phyloP scores from a whole-genome alignment of 2,888 invertebrate species.

The Euzophera pinguis region DNA sequence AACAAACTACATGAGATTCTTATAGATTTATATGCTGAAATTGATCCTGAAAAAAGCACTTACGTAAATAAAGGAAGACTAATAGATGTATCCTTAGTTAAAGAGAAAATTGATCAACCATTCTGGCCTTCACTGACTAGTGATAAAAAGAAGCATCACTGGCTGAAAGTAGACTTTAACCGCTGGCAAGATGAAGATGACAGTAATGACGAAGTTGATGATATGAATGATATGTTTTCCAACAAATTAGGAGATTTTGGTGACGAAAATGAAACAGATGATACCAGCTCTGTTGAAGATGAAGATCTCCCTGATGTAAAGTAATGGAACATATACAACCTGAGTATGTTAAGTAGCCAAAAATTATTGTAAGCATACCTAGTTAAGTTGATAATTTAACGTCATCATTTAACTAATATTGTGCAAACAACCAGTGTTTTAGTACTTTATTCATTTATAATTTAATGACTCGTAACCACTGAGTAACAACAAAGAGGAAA shows the following conservation, averaged over 20 bases:
- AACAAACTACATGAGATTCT: conserved; percentile 91
- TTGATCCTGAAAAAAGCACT: conserved; percentile 88
- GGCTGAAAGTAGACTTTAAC: conserved; percentile 98
- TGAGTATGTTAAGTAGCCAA: background rate
- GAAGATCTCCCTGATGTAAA: conserved; percentile 85
- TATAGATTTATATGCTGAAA: conserved; percentile 90
- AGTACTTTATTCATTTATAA: too few species aligned
- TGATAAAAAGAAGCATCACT: conserved; percentile 93
- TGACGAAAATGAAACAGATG: conserved; percentile 69
- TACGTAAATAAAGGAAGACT: conserved; percentile 85
- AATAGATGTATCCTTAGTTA: conserved; percentile 84
- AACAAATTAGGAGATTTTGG: conserved; percentile 51
- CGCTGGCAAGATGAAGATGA: conserved; percentile 99
- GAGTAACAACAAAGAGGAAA: too few species aligned
- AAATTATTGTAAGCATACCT: background rate
- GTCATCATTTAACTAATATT: too few species aligned
- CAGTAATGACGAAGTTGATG: conserved; percentile 85
- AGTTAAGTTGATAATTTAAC: too few species aligned
- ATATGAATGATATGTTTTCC: conserved; percentile 59
- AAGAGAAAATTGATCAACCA: conserved; percentile 83
- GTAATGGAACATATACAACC: conserved; percentile 49
- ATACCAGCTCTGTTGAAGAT: conserved; percentile 87
- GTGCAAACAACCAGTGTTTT: too few species aligned
- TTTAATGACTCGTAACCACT: too few species aligned
- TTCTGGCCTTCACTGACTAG: conserved; percentile 94